These are phyloP conservation scores for Pentalonia nigronervosa DNA, from an alignment of 1,140 invertebrate species.

Conservation along the genomic window DNA sequence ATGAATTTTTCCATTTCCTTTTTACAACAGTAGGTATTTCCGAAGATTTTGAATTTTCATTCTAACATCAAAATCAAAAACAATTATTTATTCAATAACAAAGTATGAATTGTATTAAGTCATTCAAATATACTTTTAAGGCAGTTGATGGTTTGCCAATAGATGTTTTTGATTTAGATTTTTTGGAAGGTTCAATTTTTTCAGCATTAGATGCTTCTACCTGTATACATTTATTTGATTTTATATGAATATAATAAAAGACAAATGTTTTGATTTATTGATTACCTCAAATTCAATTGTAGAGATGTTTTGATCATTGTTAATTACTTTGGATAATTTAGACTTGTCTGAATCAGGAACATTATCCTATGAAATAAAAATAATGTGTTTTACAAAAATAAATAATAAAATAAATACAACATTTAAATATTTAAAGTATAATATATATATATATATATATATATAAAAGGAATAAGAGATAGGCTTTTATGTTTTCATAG, in stretches of 20 bases:
- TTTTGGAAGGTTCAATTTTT: not conserved
- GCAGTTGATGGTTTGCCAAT: not conserved
- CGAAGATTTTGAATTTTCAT: slow-evolving; percentile 1
- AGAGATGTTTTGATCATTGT: slow-evolving; percentile 18
- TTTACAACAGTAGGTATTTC: not conserved
- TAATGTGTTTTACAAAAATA: not conserved
- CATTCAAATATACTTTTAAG: slow-evolving; percentile 27
- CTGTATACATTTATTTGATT: not conserved
- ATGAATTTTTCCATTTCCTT: slow-evolving; percentile 16
- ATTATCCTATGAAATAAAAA: slow-evolving; percentile 26
- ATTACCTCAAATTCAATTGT: not conserved
- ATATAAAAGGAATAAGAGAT: not conserved
- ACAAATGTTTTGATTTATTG: not conserved
- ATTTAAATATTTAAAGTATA: not conserved
- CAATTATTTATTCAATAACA: not conserved
- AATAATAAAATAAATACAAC: not conserved
- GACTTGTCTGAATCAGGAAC: slow-evolving; percentile 18
- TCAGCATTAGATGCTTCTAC: not conserved
- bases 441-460: too few relatives aligned
- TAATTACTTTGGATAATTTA: not conserved
- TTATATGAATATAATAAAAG: not conserved
- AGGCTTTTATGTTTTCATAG: not conserved
- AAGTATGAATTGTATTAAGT: not conserved
- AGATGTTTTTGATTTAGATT: slow-evolving; percentile 5
- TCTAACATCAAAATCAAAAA: slow-evolving; percentile 6